phyloP scores from a whole-genome alignment of 2,113 vertebrate genomes.

The Petromus typicus region DNA sequence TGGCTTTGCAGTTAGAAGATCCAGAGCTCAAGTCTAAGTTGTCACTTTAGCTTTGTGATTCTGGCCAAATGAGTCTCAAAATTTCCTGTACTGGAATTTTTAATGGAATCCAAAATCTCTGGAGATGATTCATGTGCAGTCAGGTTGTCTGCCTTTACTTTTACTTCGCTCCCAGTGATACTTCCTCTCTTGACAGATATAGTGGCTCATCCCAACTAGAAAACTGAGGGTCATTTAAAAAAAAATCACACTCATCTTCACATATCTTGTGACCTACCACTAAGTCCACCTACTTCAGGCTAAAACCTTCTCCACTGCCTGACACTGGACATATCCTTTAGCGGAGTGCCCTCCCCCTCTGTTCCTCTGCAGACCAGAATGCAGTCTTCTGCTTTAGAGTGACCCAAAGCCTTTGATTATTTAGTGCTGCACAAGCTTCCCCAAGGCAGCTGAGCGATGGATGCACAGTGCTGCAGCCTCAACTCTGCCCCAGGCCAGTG shows the following conservation, averaged over 20 bases:
- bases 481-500: background rate
- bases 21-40: background rate
- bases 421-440: background rate
- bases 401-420: background rate
- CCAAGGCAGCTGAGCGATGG: background rate
- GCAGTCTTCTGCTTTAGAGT: background rate
- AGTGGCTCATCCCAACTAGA: background rate
- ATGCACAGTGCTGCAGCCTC: background rate
- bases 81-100: background rate
- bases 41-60: background rate
- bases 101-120: background rate
- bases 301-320: background rate
- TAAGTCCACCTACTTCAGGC: background rate
- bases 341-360: background rate
- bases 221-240: background rate
- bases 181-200: background rate
- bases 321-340: background rate
- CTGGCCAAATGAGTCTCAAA: background rate
- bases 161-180: background rate
- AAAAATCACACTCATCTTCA: background rate
- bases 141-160: background rate
- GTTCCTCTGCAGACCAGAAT: background rate
- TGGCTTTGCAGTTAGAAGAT: background rate
- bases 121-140: background rate
- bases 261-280: background rate